Percentiles rank a stretch among this genome's conserved stretches.
Conservation (phyloP, 2,797 vertebrate genomes). For the Pyrrhura leucotis region DNA sequence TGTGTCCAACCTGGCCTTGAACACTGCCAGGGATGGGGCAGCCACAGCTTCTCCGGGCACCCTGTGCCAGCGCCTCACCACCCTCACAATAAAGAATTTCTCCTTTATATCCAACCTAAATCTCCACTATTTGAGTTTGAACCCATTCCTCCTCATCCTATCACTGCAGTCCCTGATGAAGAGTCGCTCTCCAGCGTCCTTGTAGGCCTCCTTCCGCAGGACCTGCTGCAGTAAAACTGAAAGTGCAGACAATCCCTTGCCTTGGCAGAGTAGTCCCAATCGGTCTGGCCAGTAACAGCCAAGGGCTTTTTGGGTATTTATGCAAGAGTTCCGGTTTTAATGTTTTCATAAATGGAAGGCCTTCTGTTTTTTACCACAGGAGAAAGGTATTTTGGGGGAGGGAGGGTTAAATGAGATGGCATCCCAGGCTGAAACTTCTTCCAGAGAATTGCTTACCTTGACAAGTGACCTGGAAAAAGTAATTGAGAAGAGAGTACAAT, state of each 20-base stretch:
- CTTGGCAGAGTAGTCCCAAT: neutral
- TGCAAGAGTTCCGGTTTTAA: neutral
- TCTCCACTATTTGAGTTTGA: neutral
- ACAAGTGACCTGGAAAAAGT: conserved; percentile 27
- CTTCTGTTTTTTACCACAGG: neutral
- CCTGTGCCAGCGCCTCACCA: neutral
- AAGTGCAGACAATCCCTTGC: neutral
- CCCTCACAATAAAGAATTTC: neutral
- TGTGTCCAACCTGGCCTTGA: neutral
- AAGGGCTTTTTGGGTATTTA: neutral
- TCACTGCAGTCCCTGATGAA: neutral
- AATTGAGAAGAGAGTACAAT: neutral
- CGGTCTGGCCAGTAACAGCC: neutral
- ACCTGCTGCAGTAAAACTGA: neutral
- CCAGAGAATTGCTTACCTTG: neutral
- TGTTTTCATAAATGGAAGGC: neutral
- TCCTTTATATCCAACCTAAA: neutral
- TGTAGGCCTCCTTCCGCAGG: neutral
- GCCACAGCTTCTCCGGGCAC: too few relatives aligned
- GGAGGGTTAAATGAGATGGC: neutral
- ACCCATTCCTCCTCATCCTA: neutral
- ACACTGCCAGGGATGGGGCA: neutral
- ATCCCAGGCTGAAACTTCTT: neutral
- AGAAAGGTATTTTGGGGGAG: neutral
- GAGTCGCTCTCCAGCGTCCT: neutral